phyloP scores from a whole-genome alignment of 2,113 vertebrate genomes.

The Galbula dea region DNA sequence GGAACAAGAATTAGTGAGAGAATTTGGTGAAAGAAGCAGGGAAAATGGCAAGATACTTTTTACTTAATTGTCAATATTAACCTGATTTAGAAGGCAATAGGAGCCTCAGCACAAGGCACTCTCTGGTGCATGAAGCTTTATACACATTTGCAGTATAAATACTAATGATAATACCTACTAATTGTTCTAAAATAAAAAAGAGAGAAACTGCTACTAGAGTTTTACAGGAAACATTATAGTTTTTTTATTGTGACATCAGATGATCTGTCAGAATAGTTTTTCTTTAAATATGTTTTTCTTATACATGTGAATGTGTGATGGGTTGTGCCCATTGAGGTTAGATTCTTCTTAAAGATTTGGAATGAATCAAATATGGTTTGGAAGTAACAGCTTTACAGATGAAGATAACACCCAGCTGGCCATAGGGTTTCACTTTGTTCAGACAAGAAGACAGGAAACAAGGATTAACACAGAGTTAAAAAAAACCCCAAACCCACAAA shows the following conservation, averaged over 20 bases:
- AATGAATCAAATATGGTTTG: neutral
- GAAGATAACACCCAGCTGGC: neutral
- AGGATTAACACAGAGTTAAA: neutral
- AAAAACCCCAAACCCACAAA: neutral
- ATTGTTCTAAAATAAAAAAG: no score
- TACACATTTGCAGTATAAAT: no score
- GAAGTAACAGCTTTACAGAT: neutral
- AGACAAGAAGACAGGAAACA: neutral
- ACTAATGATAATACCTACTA: no score
- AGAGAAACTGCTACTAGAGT: neutral
- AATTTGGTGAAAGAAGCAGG: neutral
- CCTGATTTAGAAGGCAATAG: neutral
- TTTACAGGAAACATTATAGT: neutral
- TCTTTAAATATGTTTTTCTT: neutral
- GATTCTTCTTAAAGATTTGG: neutral
- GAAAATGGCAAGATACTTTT: neutral
- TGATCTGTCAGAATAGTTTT: neutral
- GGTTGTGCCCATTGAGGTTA: neutral
- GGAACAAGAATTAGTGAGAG: neutral
- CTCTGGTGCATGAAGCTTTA: no score
- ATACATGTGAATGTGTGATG: neutral
- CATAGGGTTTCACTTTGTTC: neutral
- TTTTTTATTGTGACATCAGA: neutral
- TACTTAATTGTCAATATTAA: neutral
- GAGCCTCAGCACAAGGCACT: no score